Evolutionary conservation across 2,888 invertebrate genomes (phyloP), one percentile per base, ranked within the genome.

Genomic region (Osmoderma eremita): DNA sequence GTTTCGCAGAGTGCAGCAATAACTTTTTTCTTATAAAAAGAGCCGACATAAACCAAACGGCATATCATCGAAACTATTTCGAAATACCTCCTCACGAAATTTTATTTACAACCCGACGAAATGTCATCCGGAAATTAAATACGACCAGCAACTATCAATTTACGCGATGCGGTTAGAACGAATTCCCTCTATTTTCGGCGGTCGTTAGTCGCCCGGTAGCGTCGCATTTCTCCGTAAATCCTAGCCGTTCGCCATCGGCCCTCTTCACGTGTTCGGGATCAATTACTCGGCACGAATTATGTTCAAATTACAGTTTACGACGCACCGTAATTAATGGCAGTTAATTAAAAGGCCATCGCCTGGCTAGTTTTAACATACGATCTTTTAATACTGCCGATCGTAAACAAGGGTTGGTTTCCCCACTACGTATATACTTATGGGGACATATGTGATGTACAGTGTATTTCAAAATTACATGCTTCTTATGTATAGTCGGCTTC

Each of bases 331-430:
- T 54, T 54, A 38, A 54, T 54, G 54, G 54, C 18, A 39, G 39
- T 54, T 54, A 38, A 54, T 54, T 54, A 54, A 54, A 54, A 54
- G 54, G 39, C 39, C 39, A 54, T 54, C 39, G 38, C 39, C 54
- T 54, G 10, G 39, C n/a, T 18, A 54, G 54, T 39, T 54, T 38
- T 54, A 39, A 54, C 54, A 54, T 20, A 41, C 54, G 39, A 22
- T 54, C 39, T 54, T 54, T 54, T 54, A 54, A 54, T 38, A 54
- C 39, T 39, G 38, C 15, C 38, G 4, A 30, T 10, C 30, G 30
- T 30, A 30, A 4, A 30, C 5, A 30, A 30, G 30, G 6, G 2
- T 6, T 6, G n/a, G n/a, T n/a, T n/a, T n/a, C n/a, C n/a, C n/a
- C n/a, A n/a, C n/a, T n/a, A n/a, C n/a, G n/a, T n/a, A n/a, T n/a